Conservation (phyloP, 2,113 vertebrate genomes). For the Pholis gunnellus region DNA sequence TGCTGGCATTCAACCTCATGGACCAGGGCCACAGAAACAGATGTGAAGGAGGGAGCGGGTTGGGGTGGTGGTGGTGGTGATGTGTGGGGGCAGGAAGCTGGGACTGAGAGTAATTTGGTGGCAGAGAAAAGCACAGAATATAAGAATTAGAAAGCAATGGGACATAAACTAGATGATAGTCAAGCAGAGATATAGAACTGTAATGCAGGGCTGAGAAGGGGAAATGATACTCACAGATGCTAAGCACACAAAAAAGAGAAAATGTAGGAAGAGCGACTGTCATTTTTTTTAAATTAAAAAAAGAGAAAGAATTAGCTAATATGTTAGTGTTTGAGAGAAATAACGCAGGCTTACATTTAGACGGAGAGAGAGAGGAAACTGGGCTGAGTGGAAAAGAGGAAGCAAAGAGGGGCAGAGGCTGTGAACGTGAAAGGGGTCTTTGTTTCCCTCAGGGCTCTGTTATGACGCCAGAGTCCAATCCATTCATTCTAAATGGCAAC, state of each 20-base stretch:
- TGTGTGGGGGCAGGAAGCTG: constrained; percentile 21
- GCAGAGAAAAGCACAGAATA: constrained; percentile 45
- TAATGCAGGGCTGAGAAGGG: constrained; percentile 32
- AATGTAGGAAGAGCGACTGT: constrained; percentile 23
- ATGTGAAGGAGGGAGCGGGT: constrained; percentile 70
- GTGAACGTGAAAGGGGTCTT: constrained; percentile 71
- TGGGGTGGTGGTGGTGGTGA: constrained; percentile 10
- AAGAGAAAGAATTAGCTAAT: constrained; percentile 26
- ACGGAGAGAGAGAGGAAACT: constrained; percentile 41
- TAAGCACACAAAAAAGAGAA: constrained; percentile 44
- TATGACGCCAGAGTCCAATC: constrained; percentile 66
- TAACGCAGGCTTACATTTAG: constrained; percentile 37
- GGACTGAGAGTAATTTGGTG: constrained; percentile 43
- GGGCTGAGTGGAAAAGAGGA: constrained; percentile 36
- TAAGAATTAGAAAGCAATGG: constrained; percentile 58
- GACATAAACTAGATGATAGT: constrained; percentile 52
- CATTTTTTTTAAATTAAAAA: constrained; percentile 36
- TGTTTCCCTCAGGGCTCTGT: constrained; percentile 67
- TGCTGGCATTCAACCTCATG: constrained; percentile 76
- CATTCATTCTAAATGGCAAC: constrained; percentile 54
- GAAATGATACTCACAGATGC: constrained; percentile 49
- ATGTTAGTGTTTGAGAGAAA: constrained; percentile 36
- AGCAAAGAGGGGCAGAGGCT: constrained; percentile 43
- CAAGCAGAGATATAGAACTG: constrained; percentile 51
- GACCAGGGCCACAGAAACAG: constrained; percentile 77